phyloP scores from a whole-genome alignment of 2,113 vertebrate genomes.

The Triplophysa siluroides region DNA sequence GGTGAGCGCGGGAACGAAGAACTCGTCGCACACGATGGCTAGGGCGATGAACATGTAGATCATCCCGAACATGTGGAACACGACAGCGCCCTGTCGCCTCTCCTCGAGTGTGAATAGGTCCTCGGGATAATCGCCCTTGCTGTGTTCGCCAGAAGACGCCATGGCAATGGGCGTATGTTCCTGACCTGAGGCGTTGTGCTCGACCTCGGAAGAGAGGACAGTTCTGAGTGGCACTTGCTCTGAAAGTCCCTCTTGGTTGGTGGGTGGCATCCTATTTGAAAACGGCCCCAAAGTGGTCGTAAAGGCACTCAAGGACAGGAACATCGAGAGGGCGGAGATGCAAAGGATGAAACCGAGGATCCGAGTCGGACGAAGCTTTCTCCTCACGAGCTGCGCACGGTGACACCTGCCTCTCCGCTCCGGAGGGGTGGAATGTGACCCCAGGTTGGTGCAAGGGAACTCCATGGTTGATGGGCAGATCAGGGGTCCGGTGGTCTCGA shows the following conservation, averaged over 20 bases:
- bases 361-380: conserved; percentile 86
- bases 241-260: conserved; percentile 43
- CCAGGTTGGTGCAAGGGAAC: conserved; percentile 54
- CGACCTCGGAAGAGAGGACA: conserved; percentile 79
- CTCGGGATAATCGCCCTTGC: conserved; percentile 87
- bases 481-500: conserved; percentile 8
- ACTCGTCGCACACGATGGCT: conserved; percentile 96
- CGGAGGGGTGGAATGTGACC: conserved; percentile 28
- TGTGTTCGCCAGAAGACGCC: conserved; percentile 62
- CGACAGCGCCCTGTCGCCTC: conserved; percentile 84
- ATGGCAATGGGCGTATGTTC: conserved; percentile 65
- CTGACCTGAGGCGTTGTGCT: conserved; percentile 58
- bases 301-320: conserved; percentile 91
- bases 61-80: conserved; percentile 91
- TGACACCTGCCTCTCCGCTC: conserved; percentile 57
- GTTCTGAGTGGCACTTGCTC: conserved; percentile 79
- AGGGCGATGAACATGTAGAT: conserved; percentile 98
- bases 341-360: conserved; percentile 84
- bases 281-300: conserved; percentile 73
- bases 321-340: conserved; percentile 80
- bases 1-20: conserved; percentile 95
- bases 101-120: conserved; percentile 89
- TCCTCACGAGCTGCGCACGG: conserved; percentile 73
- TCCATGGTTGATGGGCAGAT: conserved; percentile 64
- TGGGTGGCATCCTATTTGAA: conserved; percentile 52